Percentiles rank a stretch among this genome's conserved stretches.
Evolutionary conservation across 2,888 invertebrate species (phyloP).

Genomic region (Neoascia interrupta): DNA sequence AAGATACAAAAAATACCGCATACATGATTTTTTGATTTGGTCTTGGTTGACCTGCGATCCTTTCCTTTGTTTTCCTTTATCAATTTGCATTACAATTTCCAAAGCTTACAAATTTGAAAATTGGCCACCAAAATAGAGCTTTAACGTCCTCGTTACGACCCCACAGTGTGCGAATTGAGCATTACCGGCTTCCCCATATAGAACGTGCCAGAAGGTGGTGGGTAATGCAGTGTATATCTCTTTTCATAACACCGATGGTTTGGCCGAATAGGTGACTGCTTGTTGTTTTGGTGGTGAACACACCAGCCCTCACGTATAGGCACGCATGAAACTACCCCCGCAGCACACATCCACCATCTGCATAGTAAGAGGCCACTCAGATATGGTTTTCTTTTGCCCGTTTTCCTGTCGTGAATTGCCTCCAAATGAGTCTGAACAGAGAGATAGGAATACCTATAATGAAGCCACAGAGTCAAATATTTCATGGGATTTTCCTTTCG

Average conservation of each 20-base stretch:
- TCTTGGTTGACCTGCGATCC: too few species aligned
- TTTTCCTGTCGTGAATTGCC: conserved; percentile 41
- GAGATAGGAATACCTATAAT: conserved; percentile 29
- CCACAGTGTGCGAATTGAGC: conserved; percentile 35
- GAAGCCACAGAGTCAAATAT: conserved; percentile 46
- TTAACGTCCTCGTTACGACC: background rate
- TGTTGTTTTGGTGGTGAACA: conserved; percentile 47
- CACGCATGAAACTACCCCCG: conserved; percentile 56
- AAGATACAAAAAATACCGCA: too few species aligned
- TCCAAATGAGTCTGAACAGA: conserved; percentile 34
- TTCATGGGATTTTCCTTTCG: conserved; percentile 41
- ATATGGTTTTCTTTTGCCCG: conserved; percentile 18
- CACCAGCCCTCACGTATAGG: conserved; percentile 61
- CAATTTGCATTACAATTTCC: too few species aligned
- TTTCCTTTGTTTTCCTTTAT: too few species aligned
- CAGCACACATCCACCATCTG: conserved; percentile 3
- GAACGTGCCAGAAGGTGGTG: conserved; percentile 33
- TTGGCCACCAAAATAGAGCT: too few species aligned
- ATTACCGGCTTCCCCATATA: conserved; percentile 14
- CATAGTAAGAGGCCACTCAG: conserved; percentile 26
- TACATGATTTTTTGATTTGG: too few species aligned
- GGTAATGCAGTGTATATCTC: conserved; percentile 38
- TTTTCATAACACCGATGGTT: conserved; percentile 24
- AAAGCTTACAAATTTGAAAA: too few species aligned
- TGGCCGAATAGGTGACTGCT: conserved; percentile 58